Evolutionary conservation across 1,140 invertebrate genomes (phyloP), one percentile per base, ranked within the genome.

Genomic region (Physella acuta): DNA sequence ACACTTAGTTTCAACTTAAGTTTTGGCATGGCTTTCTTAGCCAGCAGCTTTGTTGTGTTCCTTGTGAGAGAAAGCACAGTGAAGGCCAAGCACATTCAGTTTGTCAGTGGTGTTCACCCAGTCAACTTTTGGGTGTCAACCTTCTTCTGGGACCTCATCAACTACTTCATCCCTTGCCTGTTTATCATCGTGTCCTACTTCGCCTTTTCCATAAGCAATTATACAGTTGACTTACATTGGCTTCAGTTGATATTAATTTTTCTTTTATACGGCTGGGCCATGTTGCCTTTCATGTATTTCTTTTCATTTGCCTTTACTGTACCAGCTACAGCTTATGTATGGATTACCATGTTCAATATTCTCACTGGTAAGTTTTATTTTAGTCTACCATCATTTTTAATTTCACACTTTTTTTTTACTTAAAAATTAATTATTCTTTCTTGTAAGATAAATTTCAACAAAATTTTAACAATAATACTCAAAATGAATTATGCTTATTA

Each of bases 71-170:
- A 83, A 70, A 69, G 77, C 3, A 63, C 70, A n/a, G 71, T 64
- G 55, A 78, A 78, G 30, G 76, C 81, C 0, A 83, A 83, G 68
- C 82, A 84, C 71, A 65, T 81, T 33, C 82, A 84, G 72, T 73
- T 79, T 68, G 79, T 85, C 30, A 82, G 80, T 70, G 84, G 84
- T 1, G 90, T 91, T 0, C 88, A 90, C 51, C 88, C 90, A 0
- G 84, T 88, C 24, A 88, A 88, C 0, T 91, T 90, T 82, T 94
- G 92, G 93, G 60, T 88, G 0, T 86, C 90, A 0, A 89, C 90
- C 0, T 89, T 91, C 28, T 51, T 91, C 0, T 93, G 91, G 89
- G 92, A 94, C 67, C 71, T 85, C 14, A 70, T 86, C 49, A 84
- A 84, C 74, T 85, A 78, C 71, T 20, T 85, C 3, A 64, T 84